Percentiles rank a stretch among this genome's conserved stretches.
Conservation (phyloP, 1,140 invertebrate species). For the Papilio polytes region DNA sequence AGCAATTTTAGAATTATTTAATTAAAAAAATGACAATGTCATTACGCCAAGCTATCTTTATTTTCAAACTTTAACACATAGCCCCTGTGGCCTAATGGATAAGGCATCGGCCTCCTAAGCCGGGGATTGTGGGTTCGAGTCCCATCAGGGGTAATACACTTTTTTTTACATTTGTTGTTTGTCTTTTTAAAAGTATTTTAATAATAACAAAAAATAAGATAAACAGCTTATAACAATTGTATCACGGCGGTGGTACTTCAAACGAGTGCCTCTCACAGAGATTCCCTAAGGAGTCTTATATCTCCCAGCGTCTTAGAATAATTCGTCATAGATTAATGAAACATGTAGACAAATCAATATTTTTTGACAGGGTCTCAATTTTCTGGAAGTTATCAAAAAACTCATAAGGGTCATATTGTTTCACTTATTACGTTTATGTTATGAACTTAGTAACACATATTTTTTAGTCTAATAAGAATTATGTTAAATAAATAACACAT, state of each 20-base stretch:
- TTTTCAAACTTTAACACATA: background rate
- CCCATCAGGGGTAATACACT: conserved; percentile 25
- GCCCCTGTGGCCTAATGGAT: conserved; percentile 39
- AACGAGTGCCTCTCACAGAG: conserved; percentile 44
- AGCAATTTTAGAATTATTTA: no score
- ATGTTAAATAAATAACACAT: background rate
- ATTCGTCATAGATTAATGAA: conserved; percentile 41
- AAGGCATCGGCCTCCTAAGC: conserved; percentile 39
- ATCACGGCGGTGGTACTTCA: conserved; percentile 28
- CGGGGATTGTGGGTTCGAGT: conserved; percentile 37
- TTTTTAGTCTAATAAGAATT: no score
- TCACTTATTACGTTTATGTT: no score
- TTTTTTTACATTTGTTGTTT: background rate
- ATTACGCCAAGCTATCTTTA: background rate
- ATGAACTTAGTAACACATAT: no score
- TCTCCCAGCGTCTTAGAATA: conserved; percentile 43
- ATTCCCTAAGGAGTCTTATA: conserved; percentile 40
- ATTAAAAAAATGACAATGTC: background rate
- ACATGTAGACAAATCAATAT: background rate
- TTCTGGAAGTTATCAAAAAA: background rate
- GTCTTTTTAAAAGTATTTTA: background rate
- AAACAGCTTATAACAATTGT: conserved; percentile 6
- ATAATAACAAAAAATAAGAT: background rate
- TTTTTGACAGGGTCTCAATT: conserved; percentile 4
- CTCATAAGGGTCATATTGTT: no score